These are phyloP conservation scores for Lacerta viridis DNA, from an alignment of 2,797 vertebrate genomes.

Conservation along the genomic window DNA sequence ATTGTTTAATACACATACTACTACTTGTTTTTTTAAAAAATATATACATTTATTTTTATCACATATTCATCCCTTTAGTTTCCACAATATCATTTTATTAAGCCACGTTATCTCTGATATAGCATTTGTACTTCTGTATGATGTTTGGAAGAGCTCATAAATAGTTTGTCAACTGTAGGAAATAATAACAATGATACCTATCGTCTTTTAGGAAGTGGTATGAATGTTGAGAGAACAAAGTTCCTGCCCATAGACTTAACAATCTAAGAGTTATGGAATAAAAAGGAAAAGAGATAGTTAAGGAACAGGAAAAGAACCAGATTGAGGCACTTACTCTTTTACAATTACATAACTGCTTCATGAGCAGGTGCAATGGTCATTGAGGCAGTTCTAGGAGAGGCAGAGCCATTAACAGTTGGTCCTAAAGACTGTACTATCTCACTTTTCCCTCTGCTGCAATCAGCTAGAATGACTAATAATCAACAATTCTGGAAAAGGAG, in stretches of 20 bases:
- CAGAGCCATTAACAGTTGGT: not conserved
- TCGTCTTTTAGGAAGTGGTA: not conserved
- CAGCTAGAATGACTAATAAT: not conserved
- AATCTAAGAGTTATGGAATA: not conserved
- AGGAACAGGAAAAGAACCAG: not conserved
- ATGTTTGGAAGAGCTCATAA: not conserved
- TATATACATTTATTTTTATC: no score
- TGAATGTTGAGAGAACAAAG: not conserved
- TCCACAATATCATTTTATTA: not conserved
- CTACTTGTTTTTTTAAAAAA: no score
- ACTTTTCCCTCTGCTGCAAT: not conserved
- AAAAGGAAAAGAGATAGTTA: not conserved
- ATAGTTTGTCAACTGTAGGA: not conserved
- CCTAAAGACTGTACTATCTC: not conserved
- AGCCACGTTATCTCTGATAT: not conserved
- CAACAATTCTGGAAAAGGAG: not conserved
- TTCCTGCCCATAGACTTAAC: not conserved
- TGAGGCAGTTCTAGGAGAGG: not conserved
- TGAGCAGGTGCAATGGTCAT: no score
- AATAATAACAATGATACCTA: not conserved
- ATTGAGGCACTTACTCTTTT: no score
- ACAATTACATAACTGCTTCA: no score
- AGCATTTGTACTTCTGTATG: not conserved
- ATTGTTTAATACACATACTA: no score
- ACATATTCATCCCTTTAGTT: no score